Base-by-base conservation (phyloP, 2,888 invertebrate species). In the Galerucella calmariensis region DNA sequence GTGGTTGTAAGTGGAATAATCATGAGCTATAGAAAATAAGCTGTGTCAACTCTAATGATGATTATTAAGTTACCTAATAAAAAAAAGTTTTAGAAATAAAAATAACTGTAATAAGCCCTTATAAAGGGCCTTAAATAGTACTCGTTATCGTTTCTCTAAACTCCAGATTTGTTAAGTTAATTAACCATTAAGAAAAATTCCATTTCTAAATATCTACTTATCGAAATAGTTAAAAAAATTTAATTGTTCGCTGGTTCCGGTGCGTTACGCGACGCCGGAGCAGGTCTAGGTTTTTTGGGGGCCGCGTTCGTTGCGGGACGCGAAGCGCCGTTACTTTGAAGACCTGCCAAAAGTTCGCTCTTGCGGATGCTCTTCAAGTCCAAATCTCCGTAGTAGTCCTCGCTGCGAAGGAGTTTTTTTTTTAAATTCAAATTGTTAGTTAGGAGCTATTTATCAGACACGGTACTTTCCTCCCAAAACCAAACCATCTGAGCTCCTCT, bases 301-400 rank as follows among this genome's bases (percentile, higher is more conserved):
- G 86, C 86, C n/a, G 16, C 46, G 63, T 46, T 46, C 24, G 61
- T 27, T 35, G 61, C 72, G 82, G 79, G 86, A 88, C 90, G 90
- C 86, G 87, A 85, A 8, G 84, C 80, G 83, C 90, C 89, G 83
- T 92, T 90, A 86, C 89, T 89, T 84, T 92, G 91, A 84, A 94
- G 90, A 84, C 96, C 96, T 84, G 95, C 92, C 87, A 95, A 92
- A 84, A 96, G 92, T 89, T 97, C 96, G 89, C 95, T 95, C 92
- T 97, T 97, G 90, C 95, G 93, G 92, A 96, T 95, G 90, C 93
- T 92, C 93, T 97, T 97, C 91, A 97, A 91, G 90, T 97, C 97
- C 93, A 96, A 90, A 89, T 96, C 96, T 83, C 97, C 97, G 87
- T 97, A 97, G 92, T 97, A 97, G 93, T 97, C 96, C 92, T 97